Base-by-base conservation (phyloP, 2,888 invertebrate species). In the Trimorus sp. region DNA sequence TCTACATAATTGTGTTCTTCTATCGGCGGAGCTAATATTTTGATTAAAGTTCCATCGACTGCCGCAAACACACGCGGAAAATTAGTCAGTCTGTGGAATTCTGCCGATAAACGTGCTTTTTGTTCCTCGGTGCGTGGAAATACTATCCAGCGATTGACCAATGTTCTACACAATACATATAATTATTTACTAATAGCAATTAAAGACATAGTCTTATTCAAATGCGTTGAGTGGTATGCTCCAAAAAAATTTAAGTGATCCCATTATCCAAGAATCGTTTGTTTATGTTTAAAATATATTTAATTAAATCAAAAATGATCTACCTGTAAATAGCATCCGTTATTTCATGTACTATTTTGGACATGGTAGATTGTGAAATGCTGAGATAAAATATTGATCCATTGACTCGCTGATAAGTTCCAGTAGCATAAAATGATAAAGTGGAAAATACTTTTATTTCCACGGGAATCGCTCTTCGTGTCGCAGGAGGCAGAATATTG, bases 1-100 rank as follows among this genome's bases (percentile, higher is more conserved):
- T 59, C 58, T 5, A 59, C 58, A 59, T 40, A 59, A 59, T 59
- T 59, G 40, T 59, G 37, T 14, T 59, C 58, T 8, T 59, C 58
- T 38, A 14, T 38, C 5, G 58, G 38, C 7, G 58, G 58, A 37
- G 37, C 16, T 15, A 59, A 14, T 14, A 59, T 59, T 38, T 38
- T 59, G 38, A 59, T 59, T n/a, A 59, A 59, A 9, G 58, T 59
- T 5, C 58, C 58, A 59, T 59, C 58, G 4, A 59, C 58, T 8
- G 38, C n/a, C 6, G 38, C 38, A 59, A 59, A 37, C 16, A 54
- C 26, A 26, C 26, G 16, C 14, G 54, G 54, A 26, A 54, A 16
- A 16, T 14, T 9, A 8, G 26, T 54, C 16, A 15, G 7, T 7
- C 26, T 16, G 0, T 7, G n/a, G 26, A 54, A 54, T 54, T 16